These are phyloP conservation scores for Listrodromus nycthemerus DNA, from an alignment of 2,888 invertebrate species.

Conservation along the genomic window DNA sequence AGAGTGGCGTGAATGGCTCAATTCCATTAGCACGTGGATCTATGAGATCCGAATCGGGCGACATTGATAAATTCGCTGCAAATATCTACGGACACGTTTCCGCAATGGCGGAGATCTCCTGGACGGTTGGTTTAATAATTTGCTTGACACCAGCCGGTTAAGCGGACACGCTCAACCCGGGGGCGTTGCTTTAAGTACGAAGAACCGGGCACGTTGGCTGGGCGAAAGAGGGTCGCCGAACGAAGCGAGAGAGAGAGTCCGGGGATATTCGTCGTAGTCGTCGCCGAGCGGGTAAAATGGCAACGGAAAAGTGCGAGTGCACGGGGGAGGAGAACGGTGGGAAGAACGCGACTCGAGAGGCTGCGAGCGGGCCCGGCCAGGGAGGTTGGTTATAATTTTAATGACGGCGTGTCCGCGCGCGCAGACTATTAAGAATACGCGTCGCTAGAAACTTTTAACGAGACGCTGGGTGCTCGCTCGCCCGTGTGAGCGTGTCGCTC, in stretches of 20 bases:
- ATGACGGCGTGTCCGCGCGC: slow-evolving; percentile 84
- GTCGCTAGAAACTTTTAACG: slow-evolving; percentile 85
- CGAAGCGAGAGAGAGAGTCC: slow-evolving; percentile 45
- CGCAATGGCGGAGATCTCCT: neutral
- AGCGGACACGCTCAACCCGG: slow-evolving; percentile 72
- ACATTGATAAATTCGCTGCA: no score
- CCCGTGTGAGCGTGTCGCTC: slow-evolving; percentile 61
- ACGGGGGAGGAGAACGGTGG: slow-evolving; percentile 66
- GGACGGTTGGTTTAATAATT: slow-evolving; percentile 43
- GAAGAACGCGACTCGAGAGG: slow-evolving; percentile 66
- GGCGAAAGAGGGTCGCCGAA: slow-evolving; percentile 26
- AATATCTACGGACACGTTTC: neutral
- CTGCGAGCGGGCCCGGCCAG: slow-evolving; percentile 63
- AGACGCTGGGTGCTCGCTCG: slow-evolving; percentile 76
- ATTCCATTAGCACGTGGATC: no score
- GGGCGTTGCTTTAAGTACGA: slow-evolving; percentile 25
- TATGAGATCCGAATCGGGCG: no score
- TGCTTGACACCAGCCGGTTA: slow-evolving; percentile 73
- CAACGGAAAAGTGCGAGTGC: slow-evolving; percentile 42
- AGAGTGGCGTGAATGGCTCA: no score
- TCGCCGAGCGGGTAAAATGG: slow-evolving; percentile 37
- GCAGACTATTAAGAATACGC: slow-evolving; percentile 85
- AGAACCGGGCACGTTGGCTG: slow-evolving; percentile 30
- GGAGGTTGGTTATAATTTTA: slow-evolving; percentile 84
- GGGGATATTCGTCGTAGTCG: slow-evolving; percentile 29